Evolutionary conservation across 1,140 invertebrate genomes (phyloP).

Genomic region (Helicoverpa armigera): DNA sequence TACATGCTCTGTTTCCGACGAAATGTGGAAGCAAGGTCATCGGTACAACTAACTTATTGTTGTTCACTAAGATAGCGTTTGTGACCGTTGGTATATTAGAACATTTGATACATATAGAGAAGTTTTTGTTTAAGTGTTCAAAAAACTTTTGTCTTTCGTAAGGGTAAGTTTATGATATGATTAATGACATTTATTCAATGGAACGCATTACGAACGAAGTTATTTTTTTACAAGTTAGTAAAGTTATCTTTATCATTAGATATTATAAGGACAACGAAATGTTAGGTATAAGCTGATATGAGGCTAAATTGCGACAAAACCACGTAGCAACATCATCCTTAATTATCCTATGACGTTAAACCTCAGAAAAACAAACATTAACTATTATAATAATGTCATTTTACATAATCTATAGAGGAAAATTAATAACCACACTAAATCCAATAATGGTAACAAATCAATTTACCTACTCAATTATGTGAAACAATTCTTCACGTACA

Average conservation of each 20-base stretch:
- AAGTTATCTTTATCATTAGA: too few relatives aligned
- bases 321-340: too few relatives aligned
- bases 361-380: not conserved
- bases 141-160: too few relatives aligned
- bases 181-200: too few relatives aligned
- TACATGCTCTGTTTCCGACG: constrained; percentile 60
- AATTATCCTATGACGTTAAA: too few relatives aligned
- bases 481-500: constrained; percentile 18
- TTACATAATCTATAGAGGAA: not conserved
- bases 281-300: too few relatives aligned
- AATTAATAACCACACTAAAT: not conserved
- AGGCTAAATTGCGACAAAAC: too few relatives aligned
- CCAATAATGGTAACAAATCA: not conserved
- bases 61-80: constrained; percentile 8
- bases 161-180: too few relatives aligned
- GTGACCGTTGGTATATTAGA: not conserved
- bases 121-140: too few relatives aligned
- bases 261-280: too few relatives aligned
- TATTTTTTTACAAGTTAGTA: too few relatives aligned
- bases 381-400: not conserved
- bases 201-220: too few relatives aligned
- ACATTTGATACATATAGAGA: not conserved
- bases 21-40: constrained; percentile 66
- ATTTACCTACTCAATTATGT: not conserved
- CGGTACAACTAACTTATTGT: not conserved